phyloP scores from a whole-genome alignment of 1,140 invertebrate genomes.

The Tetramorium parvispinum region DNA sequence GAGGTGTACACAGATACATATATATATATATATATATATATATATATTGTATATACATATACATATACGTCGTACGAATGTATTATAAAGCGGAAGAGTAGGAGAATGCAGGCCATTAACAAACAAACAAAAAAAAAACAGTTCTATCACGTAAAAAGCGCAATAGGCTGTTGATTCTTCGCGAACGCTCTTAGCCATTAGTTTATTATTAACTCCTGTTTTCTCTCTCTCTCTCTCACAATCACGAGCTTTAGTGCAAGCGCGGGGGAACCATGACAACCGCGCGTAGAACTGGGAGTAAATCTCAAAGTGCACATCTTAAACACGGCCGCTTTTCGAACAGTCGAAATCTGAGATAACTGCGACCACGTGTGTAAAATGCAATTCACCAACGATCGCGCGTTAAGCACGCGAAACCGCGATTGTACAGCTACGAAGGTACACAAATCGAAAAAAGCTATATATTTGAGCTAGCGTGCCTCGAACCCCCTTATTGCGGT shows the following conservation, averaged over 20 bases:
- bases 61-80: slow-evolving; percentile 62
- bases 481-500: slow-evolving; percentile 67
- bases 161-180: slow-evolving; percentile 76
- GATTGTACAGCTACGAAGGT: slow-evolving; percentile 12
- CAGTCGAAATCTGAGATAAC: slow-evolving; percentile 41
- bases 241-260: slow-evolving; percentile 71
- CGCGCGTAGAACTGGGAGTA: slow-evolving; percentile 45
- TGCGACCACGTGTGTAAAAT: slow-evolving; percentile 3
- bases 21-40: slow-evolving; percentile 51
- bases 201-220: slow-evolving; percentile 56
- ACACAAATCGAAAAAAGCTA: slow-evolving; percentile 41
- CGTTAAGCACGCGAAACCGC: slow-evolving; percentile 10
- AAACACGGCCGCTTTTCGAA: slow-evolving; percentile 33
- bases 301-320: slow-evolving; percentile 45
- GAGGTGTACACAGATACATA: slow-evolving; percentile 70
- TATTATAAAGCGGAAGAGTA: slow-evolving; percentile 66
- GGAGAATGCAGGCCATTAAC: slow-evolving; percentile 46
- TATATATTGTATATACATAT: slow-evolving; percentile 67
- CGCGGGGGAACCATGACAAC: slow-evolving; percentile 80
- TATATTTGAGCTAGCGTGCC: slow-evolving; percentile 69
- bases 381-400: slow-evolving; percentile 15
- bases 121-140: not conserved
- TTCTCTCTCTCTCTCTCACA: not conserved
- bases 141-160: slow-evolving; percentile 61
- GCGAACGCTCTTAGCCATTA: slow-evolving; percentile 74